A percentile compares a stretch with the other conserved stretches of the same genome.
Evolutionary conservation across 2,113 vertebrate genomes (phyloP).

Genomic region (Mohoua ochrocephala): DNA sequence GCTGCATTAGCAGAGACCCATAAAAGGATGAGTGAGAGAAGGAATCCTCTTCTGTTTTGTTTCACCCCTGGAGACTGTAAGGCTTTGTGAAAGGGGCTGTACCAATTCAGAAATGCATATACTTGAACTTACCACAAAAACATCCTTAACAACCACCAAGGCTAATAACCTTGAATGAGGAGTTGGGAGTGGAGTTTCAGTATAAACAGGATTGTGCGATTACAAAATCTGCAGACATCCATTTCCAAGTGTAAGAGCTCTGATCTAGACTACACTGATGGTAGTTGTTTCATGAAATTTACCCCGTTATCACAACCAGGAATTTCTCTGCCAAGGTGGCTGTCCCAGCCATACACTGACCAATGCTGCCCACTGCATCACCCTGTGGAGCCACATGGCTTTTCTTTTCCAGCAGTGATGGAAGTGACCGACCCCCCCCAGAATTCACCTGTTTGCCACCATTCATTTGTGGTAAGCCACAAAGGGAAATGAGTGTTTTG

Average conservation of each 20-base stretch:
- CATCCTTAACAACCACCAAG: not conserved
- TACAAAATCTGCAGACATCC: not conserved
- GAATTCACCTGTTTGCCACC: not conserved
- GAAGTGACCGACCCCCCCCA: not conserved
- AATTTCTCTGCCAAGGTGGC: not conserved
- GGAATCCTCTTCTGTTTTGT: not conserved
- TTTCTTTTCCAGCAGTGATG: not conserved
- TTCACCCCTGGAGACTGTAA: not conserved
- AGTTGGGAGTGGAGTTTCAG: not conserved
- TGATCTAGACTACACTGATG: not conserved
- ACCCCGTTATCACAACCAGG: not conserved
- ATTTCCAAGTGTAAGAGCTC: not conserved
- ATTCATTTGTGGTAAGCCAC: not conserved
- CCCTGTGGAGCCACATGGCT: not conserved
- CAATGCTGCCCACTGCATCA: not conserved
- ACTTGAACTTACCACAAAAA: not conserved
- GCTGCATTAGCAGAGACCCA: conserved; percentile 1
- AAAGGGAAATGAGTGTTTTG: not conserved
- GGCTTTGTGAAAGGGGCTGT: not conserved
- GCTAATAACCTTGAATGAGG: not conserved
- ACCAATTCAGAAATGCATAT: not conserved
- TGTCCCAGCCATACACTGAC: accelerated
- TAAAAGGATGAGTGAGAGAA: not conserved
- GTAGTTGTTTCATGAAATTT: not conserved
- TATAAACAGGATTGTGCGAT: not conserved